Evolutionary conservation across 2,797 vertebrate genomes (phyloP), one percentile per base, ranked within the genome.

Genomic region (Cygnus olor): DNA sequence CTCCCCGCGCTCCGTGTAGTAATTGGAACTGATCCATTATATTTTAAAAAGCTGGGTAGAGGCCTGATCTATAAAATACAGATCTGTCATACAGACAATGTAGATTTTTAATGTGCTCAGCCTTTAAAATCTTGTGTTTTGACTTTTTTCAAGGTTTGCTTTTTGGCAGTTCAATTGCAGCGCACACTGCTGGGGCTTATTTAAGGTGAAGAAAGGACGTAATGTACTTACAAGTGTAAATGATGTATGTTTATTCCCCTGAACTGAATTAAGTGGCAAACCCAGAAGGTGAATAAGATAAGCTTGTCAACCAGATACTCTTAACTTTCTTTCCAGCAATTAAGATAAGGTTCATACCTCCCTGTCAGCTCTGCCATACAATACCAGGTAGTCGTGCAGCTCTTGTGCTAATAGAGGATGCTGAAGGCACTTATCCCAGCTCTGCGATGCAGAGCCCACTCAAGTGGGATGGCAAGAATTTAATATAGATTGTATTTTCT

Each of bases 221-320:
- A 58, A 85, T 83, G 88, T 95, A 85, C 91, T 95, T 92, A 73
- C 7, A 65, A 87, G 76, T 69, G 77, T 92, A 92, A 97, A 94
- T 88, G 69, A 66, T 85, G 80, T 79, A 42, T 96, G 78, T 95
- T 97, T 95, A 79, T 90, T 89, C 58, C 56, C 68, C 66, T 80
- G 81, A 91, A 92, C 30, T 38, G n/a, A 85, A 17, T 88, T 88
- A 94, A 94, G 83, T 90, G 63, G 60, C 63, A 76, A 88, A 92
- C n/a, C 34, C 57, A 73, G 70, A 91, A 47, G 64, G 2, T 36
- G 85, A 90, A 85, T 82, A 71, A 69, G 85, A 79, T 42, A 85
- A 76, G 73, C 85, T 88, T 42, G 0, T 88, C 88, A 83, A 8
- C 57, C 56, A 74, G 73, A 34, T 80, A 80, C 77, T 86, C 65